These are phyloP conservation scores for Paedocypris micromegethes DNA, from an alignment of 2,797 vertebrate genomes.

Conservation along the genomic window DNA sequence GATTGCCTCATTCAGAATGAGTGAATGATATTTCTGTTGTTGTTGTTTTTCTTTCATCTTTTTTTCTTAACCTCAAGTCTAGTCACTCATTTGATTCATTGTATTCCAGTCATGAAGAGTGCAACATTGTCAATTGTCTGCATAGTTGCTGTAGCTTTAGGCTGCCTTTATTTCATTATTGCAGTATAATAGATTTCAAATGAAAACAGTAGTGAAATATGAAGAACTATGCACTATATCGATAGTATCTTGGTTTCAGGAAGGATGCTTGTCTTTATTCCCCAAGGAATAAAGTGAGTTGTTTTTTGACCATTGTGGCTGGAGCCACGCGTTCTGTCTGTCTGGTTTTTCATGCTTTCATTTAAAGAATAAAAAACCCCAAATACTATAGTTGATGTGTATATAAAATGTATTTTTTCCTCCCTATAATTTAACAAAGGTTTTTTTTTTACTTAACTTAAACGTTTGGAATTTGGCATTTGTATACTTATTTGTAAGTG, in stretches of 20 bases:
- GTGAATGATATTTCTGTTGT: constrained; percentile 15
- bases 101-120: background rate
- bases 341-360: background rate
- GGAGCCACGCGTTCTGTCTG: background rate
- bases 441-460: no score
- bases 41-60: constrained; percentile 9
- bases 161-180: background rate
- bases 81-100: constrained; percentile 21
- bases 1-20: constrained; percentile 4
- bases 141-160: background rate
- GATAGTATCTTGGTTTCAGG: constrained; percentile 4
- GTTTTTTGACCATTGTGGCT: no score
- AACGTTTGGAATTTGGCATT: no score
- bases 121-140: constrained; percentile 1
- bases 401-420: no score
- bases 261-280: constrained; percentile 3
- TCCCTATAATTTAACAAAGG: no score
- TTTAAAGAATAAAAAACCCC: no score
- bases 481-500: no score
- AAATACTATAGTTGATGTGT: no score
- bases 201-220: background rate
- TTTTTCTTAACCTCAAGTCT: constrained; percentile 4
- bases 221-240: background rate
- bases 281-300: background rate
- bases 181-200: constrained; percentile 20